Percentiles rank a stretch among this genome's conserved stretches.
These are phyloP conservation scores for Lophius piscatorius DNA, from an alignment of 2,113 vertebrate species.

Conservation along the genomic window DNA sequence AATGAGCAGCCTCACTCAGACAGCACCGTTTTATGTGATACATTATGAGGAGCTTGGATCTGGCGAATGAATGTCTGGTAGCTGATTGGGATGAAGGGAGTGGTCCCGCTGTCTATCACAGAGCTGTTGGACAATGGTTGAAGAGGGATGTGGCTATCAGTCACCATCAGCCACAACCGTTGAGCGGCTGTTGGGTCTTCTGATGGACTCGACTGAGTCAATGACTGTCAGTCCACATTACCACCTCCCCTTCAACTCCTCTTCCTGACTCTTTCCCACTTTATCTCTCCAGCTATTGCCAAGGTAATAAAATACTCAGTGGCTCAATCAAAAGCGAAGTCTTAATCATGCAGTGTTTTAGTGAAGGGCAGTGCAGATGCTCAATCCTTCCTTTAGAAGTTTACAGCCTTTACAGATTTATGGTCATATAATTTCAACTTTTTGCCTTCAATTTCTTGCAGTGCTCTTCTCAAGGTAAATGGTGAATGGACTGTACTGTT, in stretches of 20 bases:
- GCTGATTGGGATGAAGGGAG: slow-evolving; percentile 40
- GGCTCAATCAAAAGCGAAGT: slow-evolving; percentile 31
- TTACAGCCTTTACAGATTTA: slow-evolving; percentile 28
- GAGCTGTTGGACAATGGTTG: slow-evolving; percentile 58
- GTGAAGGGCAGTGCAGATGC: slow-evolving; percentile 9
- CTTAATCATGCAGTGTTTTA: slow-evolving; percentile 20
- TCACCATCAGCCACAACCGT: slow-evolving; percentile 66
- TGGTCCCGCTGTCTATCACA: slow-evolving; percentile 57
- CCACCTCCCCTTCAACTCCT: slow-evolving; percentile 28
- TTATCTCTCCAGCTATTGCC: slow-evolving; percentile 28
- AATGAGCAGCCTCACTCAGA: background rate
- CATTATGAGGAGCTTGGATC: background rate
- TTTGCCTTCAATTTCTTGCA: background rate
- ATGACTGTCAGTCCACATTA: slow-evolving; percentile 74
- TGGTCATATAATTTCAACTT: background rate
- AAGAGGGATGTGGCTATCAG: slow-evolving; percentile 64
- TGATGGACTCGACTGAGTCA: slow-evolving; percentile 76
- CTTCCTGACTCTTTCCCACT: slow-evolving; percentile 24
- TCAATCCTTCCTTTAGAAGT: slow-evolving; percentile 3
- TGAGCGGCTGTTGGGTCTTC: slow-evolving; percentile 55
- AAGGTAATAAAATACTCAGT: slow-evolving; percentile 63
- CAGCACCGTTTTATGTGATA: background rate
- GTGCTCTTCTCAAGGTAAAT: slow-evolving; percentile 14
- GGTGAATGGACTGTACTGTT: no score
- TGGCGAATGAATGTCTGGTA: background rate